These are phyloP conservation scores for Myiagra hebetior DNA, from an alignment of 2,113 vertebrate genomes.

Conservation along the genomic window DNA sequence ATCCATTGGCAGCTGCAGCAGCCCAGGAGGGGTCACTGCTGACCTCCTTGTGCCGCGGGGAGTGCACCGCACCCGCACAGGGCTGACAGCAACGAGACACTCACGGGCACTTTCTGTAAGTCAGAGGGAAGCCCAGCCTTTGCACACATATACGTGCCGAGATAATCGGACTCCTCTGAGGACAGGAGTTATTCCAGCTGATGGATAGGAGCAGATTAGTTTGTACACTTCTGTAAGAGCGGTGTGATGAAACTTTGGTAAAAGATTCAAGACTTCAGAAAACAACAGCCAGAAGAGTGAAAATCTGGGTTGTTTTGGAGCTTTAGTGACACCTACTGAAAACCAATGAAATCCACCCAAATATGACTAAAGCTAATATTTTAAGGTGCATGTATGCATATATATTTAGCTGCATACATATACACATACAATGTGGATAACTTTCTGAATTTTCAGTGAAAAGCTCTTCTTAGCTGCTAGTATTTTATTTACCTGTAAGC, in stretches of 20 bases:
- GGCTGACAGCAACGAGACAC: not conserved
- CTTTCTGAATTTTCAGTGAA: not conserved
- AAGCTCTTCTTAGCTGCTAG: not conserved
- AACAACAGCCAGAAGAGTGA: not conserved
- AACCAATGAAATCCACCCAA: not conserved
- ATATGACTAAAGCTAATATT: not conserved
- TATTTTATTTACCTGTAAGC: not conserved
- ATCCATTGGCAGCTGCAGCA: not conserved
- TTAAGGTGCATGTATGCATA: not conserved
- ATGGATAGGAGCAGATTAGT: not conserved
- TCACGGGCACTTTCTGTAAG: not conserved
- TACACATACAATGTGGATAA: not conserved
- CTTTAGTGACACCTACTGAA: constrained; percentile 56
- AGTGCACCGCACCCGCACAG: not conserved
- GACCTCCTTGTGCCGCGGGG: not conserved
- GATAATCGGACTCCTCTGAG: not conserved
- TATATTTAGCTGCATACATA: not conserved
- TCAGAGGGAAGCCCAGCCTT: not conserved
- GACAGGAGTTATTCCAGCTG: not conserved
- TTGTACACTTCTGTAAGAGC: not conserved
- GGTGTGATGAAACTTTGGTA: not conserved
- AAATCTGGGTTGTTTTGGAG: not conserved
- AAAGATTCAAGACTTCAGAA: not conserved
- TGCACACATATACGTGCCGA: not conserved
- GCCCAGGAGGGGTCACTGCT: not conserved